Percentiles rank a stretch among this genome's conserved stretches.
These are phyloP conservation scores for Rallus crepitans DNA, from an alignment of 2,797 vertebrate genomes.

Conservation along the genomic window DNA sequence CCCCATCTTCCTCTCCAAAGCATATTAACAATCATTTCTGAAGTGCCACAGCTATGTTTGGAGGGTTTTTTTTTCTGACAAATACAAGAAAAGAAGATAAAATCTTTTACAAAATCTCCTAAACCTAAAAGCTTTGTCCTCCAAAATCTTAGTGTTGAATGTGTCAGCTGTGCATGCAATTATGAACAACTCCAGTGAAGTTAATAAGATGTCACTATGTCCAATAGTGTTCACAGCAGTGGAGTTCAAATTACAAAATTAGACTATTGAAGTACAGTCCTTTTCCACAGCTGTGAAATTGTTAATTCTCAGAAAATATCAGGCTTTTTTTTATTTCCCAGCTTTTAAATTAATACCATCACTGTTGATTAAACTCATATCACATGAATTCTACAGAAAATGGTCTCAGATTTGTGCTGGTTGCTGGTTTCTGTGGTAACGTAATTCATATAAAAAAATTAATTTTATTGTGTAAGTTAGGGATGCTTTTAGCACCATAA, in stretches of 20 bases:
- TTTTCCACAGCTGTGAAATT: neutral
- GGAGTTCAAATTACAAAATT: slow-evolving; percentile 10
- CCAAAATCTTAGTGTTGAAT: neutral
- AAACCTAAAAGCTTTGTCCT: neutral
- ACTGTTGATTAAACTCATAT: slow-evolving; percentile 30
- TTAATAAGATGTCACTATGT: neutral
- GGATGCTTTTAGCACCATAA: slow-evolving; percentile 7
- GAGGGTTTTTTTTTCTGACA: neutral
- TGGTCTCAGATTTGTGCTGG: neutral
- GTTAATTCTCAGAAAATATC: neutral
- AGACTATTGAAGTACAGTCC: neutral
- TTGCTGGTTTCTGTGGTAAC: slow-evolving; percentile 56
- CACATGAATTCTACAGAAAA: neutral
- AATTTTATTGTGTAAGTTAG: slow-evolving; percentile 8
- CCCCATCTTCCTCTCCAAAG: slow-evolving; percentile 5
- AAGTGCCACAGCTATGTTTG: neutral
- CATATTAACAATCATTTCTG: slow-evolving; percentile 22
- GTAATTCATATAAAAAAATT: neutral
- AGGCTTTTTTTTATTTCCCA: neutral
- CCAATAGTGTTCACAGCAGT: neutral
- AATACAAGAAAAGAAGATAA: neutral
- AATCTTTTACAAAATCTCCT: neutral
- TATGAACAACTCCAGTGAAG: neutral
- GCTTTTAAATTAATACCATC: slow-evolving; percentile 10
- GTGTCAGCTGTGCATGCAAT: neutral